Conservation (phyloP, 2,113 vertebrate species). For the Gallinago jamesoni region DNA sequence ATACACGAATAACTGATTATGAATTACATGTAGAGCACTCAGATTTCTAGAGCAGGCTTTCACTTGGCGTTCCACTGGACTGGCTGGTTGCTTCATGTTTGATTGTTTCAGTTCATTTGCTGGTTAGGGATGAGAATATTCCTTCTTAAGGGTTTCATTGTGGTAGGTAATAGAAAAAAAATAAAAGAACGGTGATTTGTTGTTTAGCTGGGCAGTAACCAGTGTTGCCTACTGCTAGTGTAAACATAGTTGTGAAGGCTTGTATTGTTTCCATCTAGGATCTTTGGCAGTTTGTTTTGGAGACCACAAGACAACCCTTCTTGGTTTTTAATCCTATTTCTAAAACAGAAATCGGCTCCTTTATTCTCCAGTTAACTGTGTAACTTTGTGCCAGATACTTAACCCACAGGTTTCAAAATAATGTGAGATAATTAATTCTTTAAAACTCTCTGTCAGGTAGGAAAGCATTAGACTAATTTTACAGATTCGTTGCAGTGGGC, state of each 20-base stretch:
- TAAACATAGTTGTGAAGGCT: not conserved
- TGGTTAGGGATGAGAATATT: not conserved
- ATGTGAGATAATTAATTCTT: not conserved
- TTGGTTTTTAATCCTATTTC: constrained; percentile 12
- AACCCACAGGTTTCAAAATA: not conserved
- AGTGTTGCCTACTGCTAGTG: not conserved
- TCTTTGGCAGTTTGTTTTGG: constrained; percentile 32
- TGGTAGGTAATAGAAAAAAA: not conserved
- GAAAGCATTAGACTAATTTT: not conserved
- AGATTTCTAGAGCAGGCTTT: not conserved
- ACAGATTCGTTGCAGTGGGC: not conserved
- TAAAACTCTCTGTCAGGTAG: not conserved
- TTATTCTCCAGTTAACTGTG: not conserved
- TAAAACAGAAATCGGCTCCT: not conserved
- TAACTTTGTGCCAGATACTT: not conserved
- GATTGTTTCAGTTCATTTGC: not conserved
- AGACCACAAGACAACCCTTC: not conserved
- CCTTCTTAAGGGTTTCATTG: not conserved
- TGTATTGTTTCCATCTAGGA: constrained; percentile 8
- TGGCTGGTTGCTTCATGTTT: not conserved
- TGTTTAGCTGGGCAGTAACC: constrained; percentile 2
- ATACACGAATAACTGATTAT: not conserved
- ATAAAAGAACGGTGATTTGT: not conserved
- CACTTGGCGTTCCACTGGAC: not conserved
- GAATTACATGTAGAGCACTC: not conserved